Conservation (phyloP, 2,797 vertebrate genomes). For the Prionace glauca region DNA sequence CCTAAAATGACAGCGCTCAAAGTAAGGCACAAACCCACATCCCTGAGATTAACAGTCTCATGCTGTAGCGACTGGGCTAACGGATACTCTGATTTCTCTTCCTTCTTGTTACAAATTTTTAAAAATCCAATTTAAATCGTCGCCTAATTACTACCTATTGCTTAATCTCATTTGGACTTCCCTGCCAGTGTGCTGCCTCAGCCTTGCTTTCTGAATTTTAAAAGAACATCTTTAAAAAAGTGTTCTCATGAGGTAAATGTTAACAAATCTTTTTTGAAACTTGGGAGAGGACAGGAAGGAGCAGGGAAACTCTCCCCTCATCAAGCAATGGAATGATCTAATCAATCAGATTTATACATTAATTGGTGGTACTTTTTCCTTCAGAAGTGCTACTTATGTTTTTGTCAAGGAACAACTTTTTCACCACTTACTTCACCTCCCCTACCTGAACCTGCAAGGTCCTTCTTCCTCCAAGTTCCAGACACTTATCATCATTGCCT, state of each 20-base stretch:
- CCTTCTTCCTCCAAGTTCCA: background rate
- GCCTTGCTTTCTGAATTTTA: background rate
- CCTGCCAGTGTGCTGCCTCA: background rate
- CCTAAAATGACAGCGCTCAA: too few species aligned
- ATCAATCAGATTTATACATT: background rate
- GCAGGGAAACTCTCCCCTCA: too few species aligned
- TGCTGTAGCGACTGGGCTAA: too few species aligned
- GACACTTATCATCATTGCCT: background rate
- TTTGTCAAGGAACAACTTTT: background rate
- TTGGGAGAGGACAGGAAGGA: background rate
- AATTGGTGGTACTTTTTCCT: background rate
- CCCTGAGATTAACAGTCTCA: too few species aligned
- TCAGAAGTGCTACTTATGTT: background rate
- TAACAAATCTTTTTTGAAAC: background rate
- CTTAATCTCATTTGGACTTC: background rate
- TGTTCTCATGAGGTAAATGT: background rate
- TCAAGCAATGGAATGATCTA: background rate
- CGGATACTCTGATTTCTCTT: background rate
- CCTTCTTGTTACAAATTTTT: background rate
- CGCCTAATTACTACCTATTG: background rate
- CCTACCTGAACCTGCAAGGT: background rate
- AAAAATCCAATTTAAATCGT: background rate
- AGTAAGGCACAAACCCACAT: too few species aligned
- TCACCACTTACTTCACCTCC: background rate
- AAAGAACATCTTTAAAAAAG: background rate